Percentiles rank a stretch among this genome's conserved stretches.
phyloP scores from a whole-genome alignment of 2,888 invertebrate species.

The Platypus cylindrus region DNA sequence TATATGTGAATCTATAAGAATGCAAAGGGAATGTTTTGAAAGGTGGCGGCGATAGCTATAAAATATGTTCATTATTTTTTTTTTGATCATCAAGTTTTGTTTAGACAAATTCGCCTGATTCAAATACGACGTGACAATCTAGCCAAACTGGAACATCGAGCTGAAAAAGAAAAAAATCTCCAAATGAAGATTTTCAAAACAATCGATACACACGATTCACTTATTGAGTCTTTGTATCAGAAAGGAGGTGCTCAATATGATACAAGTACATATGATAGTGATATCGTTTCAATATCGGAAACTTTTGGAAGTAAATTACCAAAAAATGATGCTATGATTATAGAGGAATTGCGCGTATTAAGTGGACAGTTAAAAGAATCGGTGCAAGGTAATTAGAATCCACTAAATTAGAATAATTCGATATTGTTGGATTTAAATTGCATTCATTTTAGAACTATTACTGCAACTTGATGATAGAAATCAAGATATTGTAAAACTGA shows the following conservation, averaged over 20 bases:
- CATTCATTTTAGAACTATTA: constrained; percentile 32
- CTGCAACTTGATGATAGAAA: constrained; percentile 52
- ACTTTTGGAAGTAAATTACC: constrained; percentile 41
- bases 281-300: constrained; percentile 8
- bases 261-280: background rate
- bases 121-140: too few species aligned
- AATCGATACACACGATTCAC: constrained; percentile 55
- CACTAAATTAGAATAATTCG: background rate
- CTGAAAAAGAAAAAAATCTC: constrained; percentile 24
- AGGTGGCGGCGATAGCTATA: too few species aligned
- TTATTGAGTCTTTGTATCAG: constrained; percentile 31
- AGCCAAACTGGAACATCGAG: constrained; percentile 10
- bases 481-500: constrained; percentile 47
- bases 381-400: constrained; percentile 34
- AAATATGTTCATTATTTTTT: too few species aligned
- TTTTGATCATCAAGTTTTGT: too few species aligned
- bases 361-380: constrained; percentile 48
- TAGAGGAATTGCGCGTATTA: constrained; percentile 54
- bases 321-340: constrained; percentile 47
- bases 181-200: constrained; percentile 49
- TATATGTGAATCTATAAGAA: constrained; percentile 54
- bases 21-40: constrained; percentile 59
- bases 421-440: background rate
- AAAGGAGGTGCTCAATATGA: constrained; percentile 6
- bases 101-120: too few species aligned